phyloP scores from a whole-genome alignment of 2,888 invertebrate genomes.

The Caprella mutica region DNA sequence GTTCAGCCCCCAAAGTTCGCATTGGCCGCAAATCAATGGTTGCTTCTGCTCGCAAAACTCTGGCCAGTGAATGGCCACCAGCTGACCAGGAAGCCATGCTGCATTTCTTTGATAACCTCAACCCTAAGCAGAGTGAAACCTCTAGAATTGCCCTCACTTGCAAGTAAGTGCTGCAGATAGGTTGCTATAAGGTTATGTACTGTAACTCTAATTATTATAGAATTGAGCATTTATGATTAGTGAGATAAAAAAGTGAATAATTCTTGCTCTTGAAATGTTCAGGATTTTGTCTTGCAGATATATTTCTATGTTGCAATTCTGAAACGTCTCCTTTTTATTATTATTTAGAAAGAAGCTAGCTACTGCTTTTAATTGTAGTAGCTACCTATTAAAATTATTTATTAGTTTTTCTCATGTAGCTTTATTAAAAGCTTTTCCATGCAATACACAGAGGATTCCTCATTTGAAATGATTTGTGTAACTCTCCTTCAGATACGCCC shows the following conservation, averaged over 20 bases:
- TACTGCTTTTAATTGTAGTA: background rate
- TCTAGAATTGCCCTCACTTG: constrained; percentile 23
- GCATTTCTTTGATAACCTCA: constrained; percentile 22
- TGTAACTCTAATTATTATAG: background rate
- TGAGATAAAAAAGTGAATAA: too few relatives aligned
- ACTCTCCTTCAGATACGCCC: constrained; percentile 15
- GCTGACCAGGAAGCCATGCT: constrained; percentile 13
- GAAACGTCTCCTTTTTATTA: too few relatives aligned
- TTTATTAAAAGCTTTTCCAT: background rate
- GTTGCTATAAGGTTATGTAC: background rate
- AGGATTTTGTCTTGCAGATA: too few relatives aligned
- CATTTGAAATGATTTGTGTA: background rate
- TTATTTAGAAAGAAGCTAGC: too few relatives aligned
- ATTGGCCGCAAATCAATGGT: background rate
- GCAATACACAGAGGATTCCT: background rate
- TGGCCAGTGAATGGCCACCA: constrained; percentile 20
- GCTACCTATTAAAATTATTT: background rate
- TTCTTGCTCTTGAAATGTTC: too few relatives aligned
- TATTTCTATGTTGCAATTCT: too few relatives aligned
- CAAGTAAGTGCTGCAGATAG: constrained; percentile 20
- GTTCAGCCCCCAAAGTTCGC: background rate
- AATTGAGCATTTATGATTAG: too few relatives aligned
- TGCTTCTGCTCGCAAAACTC: constrained; percentile 16
- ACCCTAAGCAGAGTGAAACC: constrained; percentile 20
- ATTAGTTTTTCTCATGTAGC: background rate